Evolutionary conservation across 92 coral and sea anemone genomes (phyloP).

Genomic region (Phymanthus crucifer): DNA sequence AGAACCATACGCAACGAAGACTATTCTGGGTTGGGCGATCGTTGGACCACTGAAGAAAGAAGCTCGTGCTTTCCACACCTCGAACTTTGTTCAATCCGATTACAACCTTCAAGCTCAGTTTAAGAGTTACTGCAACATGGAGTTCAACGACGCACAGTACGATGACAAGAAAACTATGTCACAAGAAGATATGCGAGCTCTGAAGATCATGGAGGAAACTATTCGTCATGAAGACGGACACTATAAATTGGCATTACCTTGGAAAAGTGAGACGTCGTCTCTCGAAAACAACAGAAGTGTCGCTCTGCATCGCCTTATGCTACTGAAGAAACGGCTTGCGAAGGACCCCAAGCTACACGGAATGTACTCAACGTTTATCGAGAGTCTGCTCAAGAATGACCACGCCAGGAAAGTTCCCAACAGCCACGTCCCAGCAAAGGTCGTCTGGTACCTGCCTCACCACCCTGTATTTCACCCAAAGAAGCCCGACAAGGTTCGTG

Average conservation of each 20-base stretch:
- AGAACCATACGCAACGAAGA: constrained; percentile 37
- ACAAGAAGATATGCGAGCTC: constrained; percentile 36
- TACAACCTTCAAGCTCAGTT: constrained; percentile 26
- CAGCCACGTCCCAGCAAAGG: neutral
- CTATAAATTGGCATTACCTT: constrained; percentile 55
- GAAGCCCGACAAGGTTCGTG: constrained; percentile 52
- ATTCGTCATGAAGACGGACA: constrained; percentile 42
- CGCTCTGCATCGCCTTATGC: constrained; percentile 38
- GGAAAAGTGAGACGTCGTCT: constrained; percentile 38
- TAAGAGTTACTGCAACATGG: constrained; percentile 43
- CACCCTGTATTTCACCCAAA: constrained; percentile 40
- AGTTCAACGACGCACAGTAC: constrained; percentile 33
- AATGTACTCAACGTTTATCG: constrained; percentile 23
- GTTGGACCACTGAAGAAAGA: constrained; percentile 32
- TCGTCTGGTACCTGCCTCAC: constrained; percentile 52
- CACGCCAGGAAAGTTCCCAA: constrained; percentile 34
- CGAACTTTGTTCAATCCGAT: constrained; percentile 39
- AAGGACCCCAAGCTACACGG: constrained; percentile 35
- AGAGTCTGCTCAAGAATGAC: constrained; percentile 30
- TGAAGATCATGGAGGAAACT: constrained; percentile 50
- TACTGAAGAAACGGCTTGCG: constrained; percentile 23
- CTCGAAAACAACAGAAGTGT: constrained; percentile 39
- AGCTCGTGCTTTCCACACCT: neutral
- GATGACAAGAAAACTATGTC: constrained; percentile 30
- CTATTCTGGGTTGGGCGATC: constrained; percentile 49